These are phyloP conservation scores for Crenichthys baileyi DNA, from an alignment of 2,797 vertebrate species.

Conservation along the genomic window DNA sequence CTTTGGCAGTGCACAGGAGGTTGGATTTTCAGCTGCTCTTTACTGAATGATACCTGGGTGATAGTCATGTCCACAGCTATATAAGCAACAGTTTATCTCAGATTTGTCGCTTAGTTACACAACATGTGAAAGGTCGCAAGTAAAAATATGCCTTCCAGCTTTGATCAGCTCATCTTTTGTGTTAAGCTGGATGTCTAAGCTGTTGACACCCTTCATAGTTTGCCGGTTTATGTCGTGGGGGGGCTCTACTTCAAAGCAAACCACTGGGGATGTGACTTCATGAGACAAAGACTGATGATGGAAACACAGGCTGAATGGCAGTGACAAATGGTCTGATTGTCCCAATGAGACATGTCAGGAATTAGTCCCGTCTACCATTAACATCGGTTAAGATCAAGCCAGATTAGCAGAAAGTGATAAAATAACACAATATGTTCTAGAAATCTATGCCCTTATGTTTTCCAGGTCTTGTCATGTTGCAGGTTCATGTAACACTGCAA, in stretches of 20 bases:
- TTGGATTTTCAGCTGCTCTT: not conserved
- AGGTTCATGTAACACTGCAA: conserved; percentile 35
- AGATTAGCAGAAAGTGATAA: conserved; percentile 7
- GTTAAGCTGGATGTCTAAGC: conserved; percentile 38
- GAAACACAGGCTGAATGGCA: conserved; percentile 40
- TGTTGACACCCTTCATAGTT: conserved; percentile 44
- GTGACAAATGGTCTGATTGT: conserved; percentile 45
- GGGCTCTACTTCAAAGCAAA: conserved; percentile 62
- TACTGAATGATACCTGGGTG: not conserved
- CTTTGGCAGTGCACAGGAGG: not conserved
- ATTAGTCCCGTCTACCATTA: conserved; percentile 6
- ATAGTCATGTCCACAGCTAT: not conserved
- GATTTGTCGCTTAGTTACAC: conserved; percentile 30
- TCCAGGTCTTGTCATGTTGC: not conserved
- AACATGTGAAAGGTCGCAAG: conserved; percentile 53
- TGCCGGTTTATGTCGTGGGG: conserved; percentile 15
- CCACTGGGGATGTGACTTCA: conserved; percentile 19
- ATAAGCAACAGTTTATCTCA: conserved; percentile 24
- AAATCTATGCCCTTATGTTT: conserved; percentile 15
- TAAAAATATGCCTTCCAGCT: conserved; percentile 48
- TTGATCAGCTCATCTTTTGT: conserved; percentile 44
- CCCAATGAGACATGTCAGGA: conserved; percentile 29
- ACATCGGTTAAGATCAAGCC: conserved; percentile 4
- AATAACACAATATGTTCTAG: conserved; percentile 14
- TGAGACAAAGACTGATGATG: conserved; percentile 20